Conservation (phyloP, 2,888 invertebrate genomes). For the Ectobius pallidus region DNA sequence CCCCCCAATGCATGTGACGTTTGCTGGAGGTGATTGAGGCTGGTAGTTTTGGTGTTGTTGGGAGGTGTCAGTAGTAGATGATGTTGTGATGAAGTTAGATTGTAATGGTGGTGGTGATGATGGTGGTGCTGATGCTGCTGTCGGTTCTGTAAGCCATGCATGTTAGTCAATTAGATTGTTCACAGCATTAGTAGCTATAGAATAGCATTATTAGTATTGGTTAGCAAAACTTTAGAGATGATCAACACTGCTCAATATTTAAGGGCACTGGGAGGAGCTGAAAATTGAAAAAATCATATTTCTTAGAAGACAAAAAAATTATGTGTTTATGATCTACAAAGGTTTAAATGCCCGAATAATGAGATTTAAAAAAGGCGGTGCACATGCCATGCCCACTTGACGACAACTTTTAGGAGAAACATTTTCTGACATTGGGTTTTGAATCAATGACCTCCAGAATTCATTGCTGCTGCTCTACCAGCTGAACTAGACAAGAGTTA, state of each 20-base stretch:
- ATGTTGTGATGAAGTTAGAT: constrained; percentile 51
- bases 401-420: too few relatives aligned
- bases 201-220: constrained; percentile 5
- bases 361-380: too few relatives aligned
- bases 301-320: too few relatives aligned
- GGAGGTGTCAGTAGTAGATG: constrained; percentile 40
- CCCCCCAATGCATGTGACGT: constrained; percentile 44
- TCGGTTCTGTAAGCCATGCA: constrained; percentile 46
- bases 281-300: too few relatives aligned
- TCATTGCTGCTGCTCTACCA: too few relatives aligned
- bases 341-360: too few relatives aligned
- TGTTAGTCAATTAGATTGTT: constrained; percentile 33
- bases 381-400: too few relatives aligned
- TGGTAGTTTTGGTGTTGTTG: constrained; percentile 37
- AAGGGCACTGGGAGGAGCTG: too few relatives aligned
- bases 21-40: constrained; percentile 27
- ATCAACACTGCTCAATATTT: neutral
- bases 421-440: too few relatives aligned
- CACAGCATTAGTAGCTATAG: neutral
- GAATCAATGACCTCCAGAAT: too few relatives aligned
- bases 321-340: too few relatives aligned
- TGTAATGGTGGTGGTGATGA: constrained; percentile 53
- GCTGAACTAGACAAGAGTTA: too few relatives aligned
- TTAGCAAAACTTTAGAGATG: neutral
- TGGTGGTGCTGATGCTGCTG: constrained; percentile 55